Conservation (phyloP, 2,888 invertebrate genomes). For the Megamerina dolium region DNA sequence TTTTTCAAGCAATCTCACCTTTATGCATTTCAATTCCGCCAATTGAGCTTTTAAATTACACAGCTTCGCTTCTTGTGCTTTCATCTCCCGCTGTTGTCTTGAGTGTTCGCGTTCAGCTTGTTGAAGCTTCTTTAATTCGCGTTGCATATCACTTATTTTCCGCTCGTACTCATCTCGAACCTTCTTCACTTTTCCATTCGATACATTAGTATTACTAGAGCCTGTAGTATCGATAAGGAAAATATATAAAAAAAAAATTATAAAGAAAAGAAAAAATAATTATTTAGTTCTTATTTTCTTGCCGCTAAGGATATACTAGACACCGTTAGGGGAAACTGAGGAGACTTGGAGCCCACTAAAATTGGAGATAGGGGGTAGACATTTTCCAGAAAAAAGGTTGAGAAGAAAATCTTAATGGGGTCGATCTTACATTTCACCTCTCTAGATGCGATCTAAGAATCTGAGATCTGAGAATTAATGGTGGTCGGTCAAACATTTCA, state of each 20-base stretch:
- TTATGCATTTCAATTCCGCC: constrained; percentile 74
- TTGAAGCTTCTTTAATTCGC: constrained; percentile 77
- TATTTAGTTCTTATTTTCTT: constrained; percentile 1
- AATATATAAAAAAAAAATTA: neutral
- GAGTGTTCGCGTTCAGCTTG: constrained; percentile 85
- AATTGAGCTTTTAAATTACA: constrained; percentile 67
- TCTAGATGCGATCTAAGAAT: too few species aligned
- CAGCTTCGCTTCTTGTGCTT: constrained; percentile 71
- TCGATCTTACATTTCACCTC: too few species aligned
- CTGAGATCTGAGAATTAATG: too few species aligned
- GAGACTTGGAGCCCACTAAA: too few species aligned
- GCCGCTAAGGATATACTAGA: too few species aligned
- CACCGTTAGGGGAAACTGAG: too few species aligned
- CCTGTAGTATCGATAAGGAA: constrained; percentile 15
- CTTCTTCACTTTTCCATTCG: constrained; percentile 65
- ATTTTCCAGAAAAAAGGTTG: too few species aligned
- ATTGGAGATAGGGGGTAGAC: too few species aligned
- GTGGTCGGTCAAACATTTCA: too few species aligned
- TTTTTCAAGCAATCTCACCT: constrained; percentile 61
- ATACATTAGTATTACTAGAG: constrained; percentile 23
- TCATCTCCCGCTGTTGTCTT: constrained; percentile 68
- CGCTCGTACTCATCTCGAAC: constrained; percentile 86
- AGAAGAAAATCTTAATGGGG: too few species aligned
- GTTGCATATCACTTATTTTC: constrained; percentile 75
- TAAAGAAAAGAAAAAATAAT: neutral